Evolutionary conservation across 2,113 vertebrate genomes (phyloP), one percentile per base, ranked within the genome.

Genomic region (Pachypanchax playfairii): DNA sequence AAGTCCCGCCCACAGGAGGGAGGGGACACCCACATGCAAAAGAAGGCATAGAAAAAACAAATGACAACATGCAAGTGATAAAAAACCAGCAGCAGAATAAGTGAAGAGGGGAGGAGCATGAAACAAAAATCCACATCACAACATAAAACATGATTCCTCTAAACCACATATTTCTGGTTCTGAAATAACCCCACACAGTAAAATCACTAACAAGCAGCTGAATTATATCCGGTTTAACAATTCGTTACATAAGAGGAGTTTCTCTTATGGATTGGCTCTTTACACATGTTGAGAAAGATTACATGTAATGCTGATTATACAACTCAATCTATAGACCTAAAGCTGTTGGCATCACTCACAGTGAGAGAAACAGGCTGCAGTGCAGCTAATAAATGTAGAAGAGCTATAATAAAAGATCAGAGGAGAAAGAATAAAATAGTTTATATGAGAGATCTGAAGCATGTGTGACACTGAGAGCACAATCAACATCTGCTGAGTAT

Each of bases 291-390:
- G 33, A 73, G 78, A 85, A 28, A 73, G 78, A 85, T 85, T 86
- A 84, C 44, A 77, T 70, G 74, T 82, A 74, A 82, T 75, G 22
- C 43, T 51, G 56, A 75, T 85, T 81, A 67, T 33, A 25, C 70
- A 87, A 86, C 36, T 54, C 57, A 77, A 82, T 72, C 71, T 77
- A 77, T 54, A 58, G 65, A 59, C 74, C 24, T 73, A 36, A 71
- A 69, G 72, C 65, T 10, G 20, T 4, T 17, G 17, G 43, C n/a
- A n/a, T n/a, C n/a, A n/a, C n/a, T n/a, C n/a, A n/a, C n/a, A n/a
- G n/a, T 0, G 36, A 46, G 55, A 21, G 68, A 1, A 48, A 42
- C 13, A 0, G 54, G 25, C 43, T n/a, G n/a, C n/a, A n/a, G 38
- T 36, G 41, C 26, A 61, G 54, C 43, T 63, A 42, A 48, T 18